These are phyloP conservation scores for rat (Rattus norvegicus) DNA, from an alignment of 2,113 vertebrate species.

Conservation along the genomic window GRCr8 NC_086022.1:58201001-58201500, in stretches of 20 bases:
- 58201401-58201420: neutral
- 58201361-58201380: neutral
- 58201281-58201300: neutral
- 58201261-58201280: neutral
- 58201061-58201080: slow-evolving; percentile 45
- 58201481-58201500: neutral
- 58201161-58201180: slow-evolving; percentile 17
- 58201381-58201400: slow-evolving; percentile 6
- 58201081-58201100: neutral
- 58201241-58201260: neutral
- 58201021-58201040: neutral
- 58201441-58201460: neutral
- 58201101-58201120: neutral
- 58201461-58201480: neutral
- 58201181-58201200: slow-evolving; percentile 12
- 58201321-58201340: neutral
- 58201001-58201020: slow-evolving; percentile 21
- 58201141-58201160: neutral
- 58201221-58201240: neutral
- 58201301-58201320: neutral
- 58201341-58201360: neutral
- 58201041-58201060: neutral
- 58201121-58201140: slow-evolving; percentile 27
- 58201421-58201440: neutral
- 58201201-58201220: slow-evolving; percentile 19